Conservation (phyloP, 2,113 vertebrate genomes). For the Syngnathus floridae region DNA sequence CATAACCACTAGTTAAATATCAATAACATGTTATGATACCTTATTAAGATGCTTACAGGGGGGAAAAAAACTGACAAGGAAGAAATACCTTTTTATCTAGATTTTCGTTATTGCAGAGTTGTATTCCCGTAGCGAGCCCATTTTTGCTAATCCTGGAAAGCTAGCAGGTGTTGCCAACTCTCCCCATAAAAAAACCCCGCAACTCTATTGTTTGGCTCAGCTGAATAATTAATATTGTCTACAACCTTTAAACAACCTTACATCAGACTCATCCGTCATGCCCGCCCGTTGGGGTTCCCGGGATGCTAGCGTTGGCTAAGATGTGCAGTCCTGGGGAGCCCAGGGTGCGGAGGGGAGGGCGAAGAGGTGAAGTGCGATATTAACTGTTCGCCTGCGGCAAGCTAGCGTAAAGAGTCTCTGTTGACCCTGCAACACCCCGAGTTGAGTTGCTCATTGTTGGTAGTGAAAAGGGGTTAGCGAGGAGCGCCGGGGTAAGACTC, state of each 20-base stretch:
- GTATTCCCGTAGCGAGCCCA: conserved; percentile 21
- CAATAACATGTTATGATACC: not conserved
- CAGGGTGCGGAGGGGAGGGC: conserved; percentile 30
- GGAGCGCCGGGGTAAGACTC: conserved; percentile 35
- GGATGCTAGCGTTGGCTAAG: conserved; percentile 36
- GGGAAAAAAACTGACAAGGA: not conserved
- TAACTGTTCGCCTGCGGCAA: conserved; percentile 62
- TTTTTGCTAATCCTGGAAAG: conserved; percentile 50
- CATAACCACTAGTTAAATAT: not conserved
- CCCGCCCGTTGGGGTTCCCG: conserved; percentile 40
- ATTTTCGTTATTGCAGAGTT: not conserved
- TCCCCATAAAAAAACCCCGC: conserved; percentile 28
- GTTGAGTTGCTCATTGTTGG: conserved; percentile 56
- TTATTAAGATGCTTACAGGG: not conserved
- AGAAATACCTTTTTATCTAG: not conserved
- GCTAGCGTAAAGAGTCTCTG: conserved; percentile 30
- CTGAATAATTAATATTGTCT: conserved; percentile 68
- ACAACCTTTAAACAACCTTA: conserved; percentile 73
- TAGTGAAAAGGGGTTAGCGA: conserved; percentile 43
- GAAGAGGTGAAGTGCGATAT: conserved; percentile 63
- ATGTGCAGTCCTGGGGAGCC: conserved; percentile 32
- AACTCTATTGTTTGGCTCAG: conserved; percentile 53
- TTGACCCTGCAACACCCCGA: conserved; percentile 43
- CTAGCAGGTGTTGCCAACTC: conserved; percentile 56
- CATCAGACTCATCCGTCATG: conserved; percentile 67